These are phyloP conservation scores for Odontothrips loti DNA, from an alignment of 2,888 invertebrate genomes.

Conservation along the genomic window DNA sequence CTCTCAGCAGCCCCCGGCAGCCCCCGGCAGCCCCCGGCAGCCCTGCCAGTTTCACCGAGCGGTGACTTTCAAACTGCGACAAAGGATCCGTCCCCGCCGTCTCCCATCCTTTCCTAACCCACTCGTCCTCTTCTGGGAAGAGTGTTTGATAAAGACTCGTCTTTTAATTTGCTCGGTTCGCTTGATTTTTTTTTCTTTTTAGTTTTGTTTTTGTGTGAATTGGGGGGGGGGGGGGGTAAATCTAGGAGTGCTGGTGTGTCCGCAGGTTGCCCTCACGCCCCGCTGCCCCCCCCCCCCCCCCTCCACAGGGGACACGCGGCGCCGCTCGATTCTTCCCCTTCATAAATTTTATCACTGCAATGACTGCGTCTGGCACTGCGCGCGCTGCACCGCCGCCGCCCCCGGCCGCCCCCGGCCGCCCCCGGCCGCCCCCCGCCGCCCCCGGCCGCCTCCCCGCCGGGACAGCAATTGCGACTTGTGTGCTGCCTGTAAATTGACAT, in stretches of 20 bases:
- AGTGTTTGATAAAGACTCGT: too few relatives aligned
- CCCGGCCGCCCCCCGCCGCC: background rate
- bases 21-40: too few relatives aligned
- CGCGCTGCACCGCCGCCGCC: background rate
- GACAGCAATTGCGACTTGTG: too few relatives aligned
- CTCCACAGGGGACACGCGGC: background rate
- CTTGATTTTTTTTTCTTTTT: background rate
- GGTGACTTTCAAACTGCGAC: too few relatives aligned
- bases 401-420: background rate
- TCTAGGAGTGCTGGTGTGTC: background rate
- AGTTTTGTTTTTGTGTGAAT: too few relatives aligned
- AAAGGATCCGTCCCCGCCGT: too few relatives aligned
- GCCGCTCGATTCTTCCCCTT: slow-evolving; percentile 19
- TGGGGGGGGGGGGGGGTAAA: too few relatives aligned
- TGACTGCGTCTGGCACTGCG: background rate
- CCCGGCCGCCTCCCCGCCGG: background rate
- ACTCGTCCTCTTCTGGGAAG: background rate
- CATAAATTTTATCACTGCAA: slow-evolving; percentile 23
- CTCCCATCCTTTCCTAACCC: background rate
- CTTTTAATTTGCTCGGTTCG: too few relatives aligned
- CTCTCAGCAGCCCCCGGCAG: too few relatives aligned
- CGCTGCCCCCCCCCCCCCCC: too few relatives aligned
- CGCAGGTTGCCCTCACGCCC: background rate
- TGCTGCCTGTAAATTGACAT: too few relatives aligned
- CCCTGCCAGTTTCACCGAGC: too few relatives aligned